Evolutionary conservation across 2,113 vertebrate genomes (phyloP), one percentile per base, ranked within the genome.

Genomic region (Puntigrus tetrazona): DNA sequence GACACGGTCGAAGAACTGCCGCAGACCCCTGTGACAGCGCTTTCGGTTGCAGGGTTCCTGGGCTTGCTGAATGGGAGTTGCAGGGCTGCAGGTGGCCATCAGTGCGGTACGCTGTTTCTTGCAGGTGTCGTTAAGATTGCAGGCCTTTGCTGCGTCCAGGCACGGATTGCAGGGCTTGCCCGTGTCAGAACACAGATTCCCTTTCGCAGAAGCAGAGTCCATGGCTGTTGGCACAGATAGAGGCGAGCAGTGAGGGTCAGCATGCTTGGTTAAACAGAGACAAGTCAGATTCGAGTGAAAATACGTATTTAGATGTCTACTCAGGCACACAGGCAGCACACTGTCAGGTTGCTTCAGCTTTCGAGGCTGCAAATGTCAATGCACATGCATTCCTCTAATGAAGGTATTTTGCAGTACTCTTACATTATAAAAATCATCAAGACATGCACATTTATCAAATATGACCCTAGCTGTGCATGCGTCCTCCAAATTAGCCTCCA

Each of bases 51-150:
- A 99, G 31, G 89, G 95, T 90, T 97, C 97, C 84, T 92, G 91
- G 0, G 92, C 77, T 65, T 88, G 78, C 73, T 89, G 93, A 55
- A 92, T 89, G 76, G 93, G 91, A 25, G 88, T 86, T 89, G 93
- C 93, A 0, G 91, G 94, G 93, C 92, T 97, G 94, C 98, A 99
- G 81, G 95, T 95, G 80, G 96, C 94, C 93, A 97, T 97, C 93
- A 98, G 98, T 2, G 89, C 92, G 0, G 97, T 97, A 27, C 96
- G 95, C 22, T 97, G 94, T 11, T 94, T 95, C 92, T 98, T 98
- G 92, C 98, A 99, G 61, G 95, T 95, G 87, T 97, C 96, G 0
- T 99, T 98, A 85, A 99, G 95, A 93, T 99, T 99, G 88, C 98
- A 99, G 78, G 97, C 96, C 89, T 98, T 99, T 27, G 97, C 95